phyloP scores from a whole-genome alignment of 2,888 invertebrate genomes.

The Augochlorella aurata region DNA sequence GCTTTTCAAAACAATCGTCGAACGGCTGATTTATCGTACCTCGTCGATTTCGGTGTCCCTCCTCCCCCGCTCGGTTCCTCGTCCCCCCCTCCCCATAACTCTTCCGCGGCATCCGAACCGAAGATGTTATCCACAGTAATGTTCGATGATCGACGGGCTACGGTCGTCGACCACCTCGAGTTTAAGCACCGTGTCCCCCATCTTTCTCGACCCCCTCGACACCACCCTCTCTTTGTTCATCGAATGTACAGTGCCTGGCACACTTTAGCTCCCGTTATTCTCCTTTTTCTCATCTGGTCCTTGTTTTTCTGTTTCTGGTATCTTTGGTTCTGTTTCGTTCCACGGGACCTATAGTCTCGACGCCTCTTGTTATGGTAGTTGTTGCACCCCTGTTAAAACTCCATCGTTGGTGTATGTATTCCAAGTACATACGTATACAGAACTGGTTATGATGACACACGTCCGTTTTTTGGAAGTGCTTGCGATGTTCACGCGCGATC shows the following conservation, averaged over 20 bases:
- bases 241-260: conserved; percentile 28
- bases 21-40: conserved; percentile 25
- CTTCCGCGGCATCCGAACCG: background rate
- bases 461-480: conserved; percentile 32
- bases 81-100: background rate
- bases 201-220: background rate
- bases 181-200: background rate
- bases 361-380: conserved; percentile 51
- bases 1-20: conserved; percentile 32
- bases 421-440: conserved; percentile 11
- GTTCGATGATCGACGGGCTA: conserved; percentile 13
- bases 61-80: background rate
- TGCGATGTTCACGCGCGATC: conserved; percentile 29
- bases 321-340: conserved; percentile 12
- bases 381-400: conserved; percentile 51
- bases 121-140: background rate
- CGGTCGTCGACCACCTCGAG: background rate
- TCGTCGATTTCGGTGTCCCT: conserved; percentile 4
- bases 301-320: background rate
- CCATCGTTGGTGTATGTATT: conserved; percentile 1
- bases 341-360: conserved; percentile 26
- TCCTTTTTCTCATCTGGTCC: background rate
- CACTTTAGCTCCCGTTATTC: conserved; percentile 9
- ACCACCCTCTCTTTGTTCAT: background rate
- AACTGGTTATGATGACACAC: conserved; percentile 19